Conservation (phyloP, 1,140 invertebrate species). For the Sinonovacula constricta region DNA sequence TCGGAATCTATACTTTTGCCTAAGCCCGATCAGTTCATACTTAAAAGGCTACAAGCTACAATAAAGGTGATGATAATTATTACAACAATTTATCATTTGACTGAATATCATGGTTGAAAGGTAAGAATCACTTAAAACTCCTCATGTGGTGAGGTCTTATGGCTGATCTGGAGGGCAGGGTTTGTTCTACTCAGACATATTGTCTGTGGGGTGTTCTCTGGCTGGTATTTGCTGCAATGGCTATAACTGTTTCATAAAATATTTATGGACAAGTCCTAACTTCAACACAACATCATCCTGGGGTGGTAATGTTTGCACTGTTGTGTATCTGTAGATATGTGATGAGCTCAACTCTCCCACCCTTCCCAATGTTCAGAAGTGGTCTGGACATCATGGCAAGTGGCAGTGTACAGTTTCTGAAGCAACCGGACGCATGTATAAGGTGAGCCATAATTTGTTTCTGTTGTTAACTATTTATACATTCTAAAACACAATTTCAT, state of each 20-base stretch:
- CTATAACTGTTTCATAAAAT: background rate
- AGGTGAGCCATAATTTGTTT: slow-evolving; percentile 67
- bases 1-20: too few species aligned
- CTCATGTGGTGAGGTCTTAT: background rate
- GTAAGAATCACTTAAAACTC: too few species aligned
- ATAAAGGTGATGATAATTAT: too few species aligned
- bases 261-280: background rate
- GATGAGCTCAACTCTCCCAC: slow-evolving; percentile 86
- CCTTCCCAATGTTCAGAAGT: slow-evolving; percentile 83
- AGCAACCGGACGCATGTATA: slow-evolving; percentile 69
- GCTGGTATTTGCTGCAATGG: background rate
- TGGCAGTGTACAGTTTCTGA: slow-evolving; percentile 81
- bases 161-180: background rate
- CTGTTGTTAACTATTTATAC: too few species aligned
- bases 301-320: background rate
- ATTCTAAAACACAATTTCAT: too few species aligned
- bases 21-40: too few species aligned
- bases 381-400: slow-evolving; percentile 82
- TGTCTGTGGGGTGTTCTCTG: background rate
- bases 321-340: slow-evolving; percentile 80
- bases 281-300: background rate
- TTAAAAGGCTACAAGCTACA: too few species aligned
- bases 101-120: too few species aligned
- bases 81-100: too few species aligned
- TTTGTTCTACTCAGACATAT: background rate